Conservation (phyloP, 1,140 invertebrate species). For the Zaprionus nigranus region DNA sequence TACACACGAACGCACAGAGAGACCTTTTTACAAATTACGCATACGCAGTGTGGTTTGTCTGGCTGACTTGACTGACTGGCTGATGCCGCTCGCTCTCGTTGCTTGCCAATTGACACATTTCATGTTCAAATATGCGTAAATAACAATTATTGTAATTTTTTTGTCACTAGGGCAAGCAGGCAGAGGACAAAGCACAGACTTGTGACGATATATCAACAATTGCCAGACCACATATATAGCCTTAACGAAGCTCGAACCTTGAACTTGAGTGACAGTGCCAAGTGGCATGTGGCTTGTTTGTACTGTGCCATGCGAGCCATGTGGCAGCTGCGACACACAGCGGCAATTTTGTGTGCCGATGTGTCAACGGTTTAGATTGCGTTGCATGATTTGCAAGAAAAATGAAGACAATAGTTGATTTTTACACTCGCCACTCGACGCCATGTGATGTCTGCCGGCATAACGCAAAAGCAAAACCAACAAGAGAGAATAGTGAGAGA, state of each 20-base stretch:
- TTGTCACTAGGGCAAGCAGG: conserved; percentile 25
- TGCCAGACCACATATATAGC: conserved; percentile 57
- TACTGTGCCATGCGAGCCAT: conserved; percentile 30
- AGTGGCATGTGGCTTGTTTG: conserved; percentile 36
- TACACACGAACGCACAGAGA: conserved; percentile 1
- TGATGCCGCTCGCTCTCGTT: conserved; percentile 50
- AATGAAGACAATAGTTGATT: conserved; percentile 81
- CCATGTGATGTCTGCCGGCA: conserved; percentile 23
- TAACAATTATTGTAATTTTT: conserved; percentile 82
- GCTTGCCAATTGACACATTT: conserved; percentile 78
- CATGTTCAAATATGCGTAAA: conserved; percentile 80
- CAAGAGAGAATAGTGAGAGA: neutral
- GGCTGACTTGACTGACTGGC: conserved; percentile 38
- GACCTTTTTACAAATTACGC: conserved; percentile 68
- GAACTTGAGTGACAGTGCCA: conserved; percentile 77
- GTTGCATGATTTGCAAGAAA: conserved; percentile 82
- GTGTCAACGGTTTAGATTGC: conserved; percentile 79
- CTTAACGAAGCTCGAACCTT: conserved; percentile 70
- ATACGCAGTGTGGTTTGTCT: conserved; percentile 57
- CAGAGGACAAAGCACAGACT: conserved; percentile 69
- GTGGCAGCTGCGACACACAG: conserved; percentile 45
- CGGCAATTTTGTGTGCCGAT: conserved; percentile 57
- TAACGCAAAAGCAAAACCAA: conserved; percentile 17
- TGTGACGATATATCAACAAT: conserved; percentile 60
- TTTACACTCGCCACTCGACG: conserved; percentile 65